Conservation (phyloP, 2,797 vertebrate genomes). For the Cirrhinus mrigala region DNA sequence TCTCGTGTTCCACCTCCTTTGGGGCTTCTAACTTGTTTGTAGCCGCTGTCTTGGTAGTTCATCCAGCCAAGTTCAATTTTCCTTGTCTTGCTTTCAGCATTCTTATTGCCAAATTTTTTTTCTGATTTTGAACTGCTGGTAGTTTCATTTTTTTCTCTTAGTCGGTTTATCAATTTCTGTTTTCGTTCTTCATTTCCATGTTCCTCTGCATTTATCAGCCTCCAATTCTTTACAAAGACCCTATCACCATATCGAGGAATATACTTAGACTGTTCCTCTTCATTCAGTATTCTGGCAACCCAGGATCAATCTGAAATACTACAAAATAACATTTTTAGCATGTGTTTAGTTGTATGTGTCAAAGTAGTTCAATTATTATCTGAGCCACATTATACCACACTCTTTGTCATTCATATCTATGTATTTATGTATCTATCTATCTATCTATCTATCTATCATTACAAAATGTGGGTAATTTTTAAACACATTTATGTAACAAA, state of each 20-base stretch:
- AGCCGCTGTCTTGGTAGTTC: slow-evolving; percentile 28
- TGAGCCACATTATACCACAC: too few relatives aligned
- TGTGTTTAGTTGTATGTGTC: neutral
- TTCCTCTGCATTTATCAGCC: neutral
- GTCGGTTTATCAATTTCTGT: neutral
- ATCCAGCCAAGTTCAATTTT: slow-evolving; percentile 48
- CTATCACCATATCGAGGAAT: slow-evolving; percentile 7
- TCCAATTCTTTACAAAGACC: neutral
- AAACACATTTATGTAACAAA: too few relatives aligned
- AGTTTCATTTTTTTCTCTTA: slow-evolving; percentile 36
- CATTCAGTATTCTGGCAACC: neutral
- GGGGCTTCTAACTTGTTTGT: slow-evolving; percentile 39
- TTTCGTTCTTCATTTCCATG: neutral
- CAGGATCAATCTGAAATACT: slow-evolving; percentile 14
- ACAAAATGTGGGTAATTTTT: too few relatives aligned
- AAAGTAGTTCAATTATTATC: neutral
- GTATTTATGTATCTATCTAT: too few relatives aligned
- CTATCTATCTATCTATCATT: too few relatives aligned
- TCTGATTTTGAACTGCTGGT: slow-evolving; percentile 19
- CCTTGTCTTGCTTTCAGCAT: slow-evolving; percentile 43
- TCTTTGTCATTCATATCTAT: too few relatives aligned
- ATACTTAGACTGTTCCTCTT: slow-evolving; percentile 5
- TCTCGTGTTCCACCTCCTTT: slow-evolving; percentile 46
- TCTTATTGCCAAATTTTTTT: slow-evolving; percentile 31
- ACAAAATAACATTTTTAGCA: neutral